Evolutionary conservation across 2,888 invertebrate genomes (phyloP), one percentile per base, ranked within the genome.

Genomic region (Phragmatobia fuliginosa): DNA sequence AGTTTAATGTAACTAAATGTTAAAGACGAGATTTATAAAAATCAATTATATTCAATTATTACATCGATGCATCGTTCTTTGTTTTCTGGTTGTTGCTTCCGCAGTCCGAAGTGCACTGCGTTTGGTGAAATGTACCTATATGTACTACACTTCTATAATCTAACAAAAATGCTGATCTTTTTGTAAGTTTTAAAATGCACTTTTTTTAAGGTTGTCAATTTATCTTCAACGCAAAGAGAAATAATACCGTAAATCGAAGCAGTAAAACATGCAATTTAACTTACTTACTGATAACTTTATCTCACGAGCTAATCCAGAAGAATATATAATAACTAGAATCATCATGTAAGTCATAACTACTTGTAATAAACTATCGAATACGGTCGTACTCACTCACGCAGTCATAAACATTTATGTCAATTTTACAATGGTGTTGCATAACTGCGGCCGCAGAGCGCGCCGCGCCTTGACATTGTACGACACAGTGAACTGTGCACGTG

Each of bases 381-480:
- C 76, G 80, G 76, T 75, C 73, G 79, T 77, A 79, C 76, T 82
- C 74, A 79, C 81, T 84, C 83, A 77, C 81, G 83, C 80, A 82
- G 83, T 87, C 85, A 85, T 90, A 90, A 90, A 89, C 83, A 90
- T 92, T 92, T 92, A 92, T 91, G 92, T 87, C 89, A 89, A 90
- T 90, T 92, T 90, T 90, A 92, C 90, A 93, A 91, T 90, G 85
- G 85, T 81, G 83, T 94, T 94, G 90, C 91, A 92, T 93, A 93
- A 94, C 82, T 80, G 82, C 83, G 83, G 82, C 84, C 83, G 84
- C 79, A 80, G 83, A 72, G 73, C 84, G 85, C 45, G 45, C 45
- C n/a, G 85, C 82, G 91, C 94, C 94, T 94, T 94, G 94, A 94
- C 94, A 94, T 94, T 95, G 94, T 87, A 88, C 92, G 88, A 91